A percentile compares a stretch with the other conserved stretches of the same genome.
phyloP scores from a whole-genome alignment of 2,797 vertebrate species.

The Enteromius afrohamiltoni region DNA sequence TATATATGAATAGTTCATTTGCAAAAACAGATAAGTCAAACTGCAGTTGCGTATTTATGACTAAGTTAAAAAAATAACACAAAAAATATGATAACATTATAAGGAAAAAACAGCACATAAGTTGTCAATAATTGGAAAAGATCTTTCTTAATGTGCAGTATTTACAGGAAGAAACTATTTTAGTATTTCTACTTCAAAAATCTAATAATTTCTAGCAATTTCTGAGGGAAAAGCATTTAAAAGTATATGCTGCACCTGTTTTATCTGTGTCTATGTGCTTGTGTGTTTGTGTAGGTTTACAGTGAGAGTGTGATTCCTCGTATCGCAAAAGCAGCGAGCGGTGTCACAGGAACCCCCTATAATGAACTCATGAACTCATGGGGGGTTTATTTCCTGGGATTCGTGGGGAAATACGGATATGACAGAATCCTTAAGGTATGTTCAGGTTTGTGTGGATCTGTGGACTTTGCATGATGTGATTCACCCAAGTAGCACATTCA shows the following conservation, averaged over 20 bases:
- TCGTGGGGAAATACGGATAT: constrained; percentile 79
- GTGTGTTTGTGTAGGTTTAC: constrained; percentile 70
- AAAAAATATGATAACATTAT: too few species aligned
- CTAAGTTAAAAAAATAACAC: too few species aligned
- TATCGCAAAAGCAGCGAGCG: constrained; percentile 78
- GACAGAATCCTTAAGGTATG: constrained; percentile 80
- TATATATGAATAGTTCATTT: too few species aligned
- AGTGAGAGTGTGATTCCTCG: constrained; percentile 79
- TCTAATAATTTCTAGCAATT: background rate
- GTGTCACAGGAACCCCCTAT: constrained; percentile 79
- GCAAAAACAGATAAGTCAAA: too few species aligned
- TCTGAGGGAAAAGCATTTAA: background rate
- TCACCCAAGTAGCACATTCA: background rate
- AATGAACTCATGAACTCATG: constrained; percentile 83
- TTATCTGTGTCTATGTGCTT: background rate
- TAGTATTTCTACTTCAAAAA: too few species aligned
- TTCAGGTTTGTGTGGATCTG: background rate
- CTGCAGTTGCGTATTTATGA: too few species aligned
- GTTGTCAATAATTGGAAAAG: too few species aligned
- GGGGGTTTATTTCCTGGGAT: constrained; percentile 80
- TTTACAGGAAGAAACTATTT: too few species aligned
- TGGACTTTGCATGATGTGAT: background rate
- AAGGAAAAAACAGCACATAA: too few species aligned
- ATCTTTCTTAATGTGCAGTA: too few species aligned
- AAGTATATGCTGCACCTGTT: background rate